phyloP scores from a whole-genome alignment of 2,888 invertebrate genomes.

The Cancer borealis region DNA sequence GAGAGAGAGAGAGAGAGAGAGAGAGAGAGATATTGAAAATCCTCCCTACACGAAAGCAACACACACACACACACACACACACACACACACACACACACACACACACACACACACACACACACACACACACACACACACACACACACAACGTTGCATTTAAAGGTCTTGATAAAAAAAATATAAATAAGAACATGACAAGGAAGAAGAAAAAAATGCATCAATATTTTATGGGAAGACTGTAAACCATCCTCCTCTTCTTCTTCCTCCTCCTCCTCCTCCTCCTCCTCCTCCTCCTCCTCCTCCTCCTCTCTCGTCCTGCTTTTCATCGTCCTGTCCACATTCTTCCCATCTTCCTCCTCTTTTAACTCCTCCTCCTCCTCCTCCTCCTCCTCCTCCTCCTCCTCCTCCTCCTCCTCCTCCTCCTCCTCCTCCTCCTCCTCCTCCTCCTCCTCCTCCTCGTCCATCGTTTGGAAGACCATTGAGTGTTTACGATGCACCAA shows the following conservation, averaged over 20 bases:
- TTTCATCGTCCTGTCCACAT: too few relatives aligned
- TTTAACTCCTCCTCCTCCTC: constrained; percentile 10
- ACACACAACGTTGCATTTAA: background rate
- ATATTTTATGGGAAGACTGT: background rate
- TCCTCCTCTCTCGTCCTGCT: background rate
- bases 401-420: too few relatives aligned
- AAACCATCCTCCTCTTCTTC: background rate
- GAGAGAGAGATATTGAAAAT: too few relatives aligned
- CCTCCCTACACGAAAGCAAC: too few relatives aligned
- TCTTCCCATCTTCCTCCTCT: background rate
- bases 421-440: too few relatives aligned
- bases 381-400: background rate
- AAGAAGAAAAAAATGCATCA: background rate
- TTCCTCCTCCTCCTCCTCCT: background rate
- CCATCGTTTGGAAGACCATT: constrained; percentile 6
- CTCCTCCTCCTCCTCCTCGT: too few relatives aligned
- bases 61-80: too few relatives aligned
- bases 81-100: constrained; percentile 22
- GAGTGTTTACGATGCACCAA: constrained; percentile 32
- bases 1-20: too few relatives aligned
- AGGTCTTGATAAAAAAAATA: background rate
- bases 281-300: background rate
- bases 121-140: constrained; percentile 31
- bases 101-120: constrained; percentile 32
- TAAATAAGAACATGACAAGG: background rate